phyloP scores from a whole-genome alignment of 2,113 vertebrate genomes.

The Ailurus styani region DNA sequence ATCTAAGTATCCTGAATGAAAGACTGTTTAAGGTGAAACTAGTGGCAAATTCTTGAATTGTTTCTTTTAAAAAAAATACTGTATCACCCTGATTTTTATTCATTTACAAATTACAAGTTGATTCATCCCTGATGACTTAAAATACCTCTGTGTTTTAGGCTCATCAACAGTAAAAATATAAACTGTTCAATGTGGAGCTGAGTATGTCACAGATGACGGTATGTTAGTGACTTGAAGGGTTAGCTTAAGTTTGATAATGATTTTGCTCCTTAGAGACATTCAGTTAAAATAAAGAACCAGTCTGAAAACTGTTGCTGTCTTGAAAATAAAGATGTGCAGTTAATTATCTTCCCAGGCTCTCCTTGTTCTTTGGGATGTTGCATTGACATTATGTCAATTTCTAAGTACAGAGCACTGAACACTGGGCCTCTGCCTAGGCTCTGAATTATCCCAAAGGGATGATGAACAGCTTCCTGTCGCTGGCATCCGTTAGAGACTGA shows the following conservation, averaged over 20 bases:
- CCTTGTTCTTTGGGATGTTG: background rate
- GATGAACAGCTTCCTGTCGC: background rate
- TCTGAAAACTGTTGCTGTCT: background rate
- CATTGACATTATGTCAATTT: background rate
- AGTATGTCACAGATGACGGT: background rate
- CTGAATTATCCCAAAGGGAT: background rate
- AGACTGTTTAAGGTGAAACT: background rate
- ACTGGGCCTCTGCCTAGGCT: background rate
- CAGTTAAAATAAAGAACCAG: background rate
- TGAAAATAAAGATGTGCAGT: background rate
- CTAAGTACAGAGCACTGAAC: background rate
- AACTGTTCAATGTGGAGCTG: background rate
- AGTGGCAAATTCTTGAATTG: background rate
- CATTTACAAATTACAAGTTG: background rate
- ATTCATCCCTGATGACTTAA: background rate
- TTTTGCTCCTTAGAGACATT: background rate
- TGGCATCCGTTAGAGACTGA: background rate
- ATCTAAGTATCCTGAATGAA: background rate
- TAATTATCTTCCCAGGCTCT: background rate
- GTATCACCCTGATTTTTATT: background rate
- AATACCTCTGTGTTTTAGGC: background rate
- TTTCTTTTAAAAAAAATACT: background rate
- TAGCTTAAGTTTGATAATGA: background rate
- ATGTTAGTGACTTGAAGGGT: background rate
- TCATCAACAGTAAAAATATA: background rate